These are phyloP conservation scores for Aphyosemion australe DNA, from an alignment of 2,113 vertebrate species.

Conservation along the genomic window DNA sequence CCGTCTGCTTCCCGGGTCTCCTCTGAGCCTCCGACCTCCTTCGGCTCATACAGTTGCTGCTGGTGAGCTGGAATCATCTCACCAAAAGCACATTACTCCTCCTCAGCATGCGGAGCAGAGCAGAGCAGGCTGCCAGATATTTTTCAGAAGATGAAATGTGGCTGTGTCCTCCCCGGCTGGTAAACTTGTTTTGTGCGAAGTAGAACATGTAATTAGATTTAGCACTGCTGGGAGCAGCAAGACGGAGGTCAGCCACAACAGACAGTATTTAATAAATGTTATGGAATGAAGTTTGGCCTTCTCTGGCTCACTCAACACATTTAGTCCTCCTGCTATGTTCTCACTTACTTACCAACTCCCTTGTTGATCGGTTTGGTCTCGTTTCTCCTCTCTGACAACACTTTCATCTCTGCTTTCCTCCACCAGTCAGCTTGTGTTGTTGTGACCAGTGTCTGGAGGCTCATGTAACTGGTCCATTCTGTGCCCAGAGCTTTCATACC, in stretches of 20 bases:
- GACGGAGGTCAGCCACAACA: slow-evolving; percentile 55
- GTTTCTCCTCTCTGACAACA: slow-evolving; percentile 29
- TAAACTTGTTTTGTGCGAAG: slow-evolving; percentile 73
- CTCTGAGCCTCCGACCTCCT: slow-evolving; percentile 15
- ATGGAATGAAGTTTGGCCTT: slow-evolving; percentile 64
- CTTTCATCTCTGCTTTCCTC: slow-evolving; percentile 37
- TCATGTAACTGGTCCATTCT: slow-evolving; percentile 43
- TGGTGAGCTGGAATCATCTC: slow-evolving; percentile 61
- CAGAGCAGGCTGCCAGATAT: slow-evolving; percentile 54
- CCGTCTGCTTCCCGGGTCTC: background rate
- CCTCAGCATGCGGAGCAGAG: slow-evolving; percentile 30
- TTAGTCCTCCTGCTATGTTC: slow-evolving; percentile 30
- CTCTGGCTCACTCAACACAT: slow-evolving; percentile 63
- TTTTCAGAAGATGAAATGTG: slow-evolving; percentile 61
- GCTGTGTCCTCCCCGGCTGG: slow-evolving; percentile 53
- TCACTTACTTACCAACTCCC: slow-evolving; percentile 37
- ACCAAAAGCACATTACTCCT: slow-evolving; percentile 51
- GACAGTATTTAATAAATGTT: slow-evolving; percentile 75
- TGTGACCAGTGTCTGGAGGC: slow-evolving; percentile 23
- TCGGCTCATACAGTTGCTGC: slow-evolving; percentile 54
- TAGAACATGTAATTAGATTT: slow-evolving; percentile 76
- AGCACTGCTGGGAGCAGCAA: slow-evolving; percentile 61
- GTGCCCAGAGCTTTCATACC: slow-evolving; percentile 39
- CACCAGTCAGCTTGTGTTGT: slow-evolving; percentile 5
- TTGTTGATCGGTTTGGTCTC: slow-evolving; percentile 34